Evolutionary conservation across 2,113 vertebrate genomes (phyloP).

Genomic region (Gobius niger): DNA sequence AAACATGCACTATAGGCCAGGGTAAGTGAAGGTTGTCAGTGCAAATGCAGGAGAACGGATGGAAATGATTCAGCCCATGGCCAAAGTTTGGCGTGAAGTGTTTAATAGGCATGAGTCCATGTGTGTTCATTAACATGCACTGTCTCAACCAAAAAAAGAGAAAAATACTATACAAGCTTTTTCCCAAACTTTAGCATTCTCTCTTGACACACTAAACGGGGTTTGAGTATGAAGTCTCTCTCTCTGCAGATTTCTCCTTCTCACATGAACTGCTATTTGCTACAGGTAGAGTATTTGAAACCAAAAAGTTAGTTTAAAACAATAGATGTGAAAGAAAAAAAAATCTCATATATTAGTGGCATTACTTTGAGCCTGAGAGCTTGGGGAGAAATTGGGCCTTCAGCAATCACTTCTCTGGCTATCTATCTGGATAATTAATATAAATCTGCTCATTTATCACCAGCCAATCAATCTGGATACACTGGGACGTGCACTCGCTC

Average conservation of each 20-base stretch:
- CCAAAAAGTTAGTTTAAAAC: background rate
- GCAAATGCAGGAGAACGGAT: too few species aligned
- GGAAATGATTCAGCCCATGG: too few species aligned
- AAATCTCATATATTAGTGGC: background rate
- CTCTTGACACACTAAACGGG: too few species aligned
- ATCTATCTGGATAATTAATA: conserved; percentile 68
- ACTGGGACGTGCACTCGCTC: conserved; percentile 2
- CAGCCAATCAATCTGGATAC: conserved; percentile 62
- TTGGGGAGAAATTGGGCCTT: conserved; percentile 45
- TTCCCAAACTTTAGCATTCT: too few species aligned
- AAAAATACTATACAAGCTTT: too few species aligned
- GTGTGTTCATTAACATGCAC: too few species aligned
- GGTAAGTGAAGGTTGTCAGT: too few species aligned
- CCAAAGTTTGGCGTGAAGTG: too few species aligned
- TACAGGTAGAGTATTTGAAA: background rate
- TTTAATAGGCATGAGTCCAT: too few species aligned
- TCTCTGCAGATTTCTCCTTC: background rate
- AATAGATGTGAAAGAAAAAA: too few species aligned
- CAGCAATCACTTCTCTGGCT: conserved; percentile 61
- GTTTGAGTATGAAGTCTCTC: background rate
- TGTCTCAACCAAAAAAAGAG: too few species aligned
- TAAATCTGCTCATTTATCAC: conserved; percentile 69
- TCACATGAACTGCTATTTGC: background rate
- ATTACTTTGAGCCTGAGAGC: conserved; percentile 5
- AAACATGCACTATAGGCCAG: too few species aligned